phyloP scores from a whole-genome alignment of 2,113 vertebrate species.

The Megaleporinus macrocephalus region DNA sequence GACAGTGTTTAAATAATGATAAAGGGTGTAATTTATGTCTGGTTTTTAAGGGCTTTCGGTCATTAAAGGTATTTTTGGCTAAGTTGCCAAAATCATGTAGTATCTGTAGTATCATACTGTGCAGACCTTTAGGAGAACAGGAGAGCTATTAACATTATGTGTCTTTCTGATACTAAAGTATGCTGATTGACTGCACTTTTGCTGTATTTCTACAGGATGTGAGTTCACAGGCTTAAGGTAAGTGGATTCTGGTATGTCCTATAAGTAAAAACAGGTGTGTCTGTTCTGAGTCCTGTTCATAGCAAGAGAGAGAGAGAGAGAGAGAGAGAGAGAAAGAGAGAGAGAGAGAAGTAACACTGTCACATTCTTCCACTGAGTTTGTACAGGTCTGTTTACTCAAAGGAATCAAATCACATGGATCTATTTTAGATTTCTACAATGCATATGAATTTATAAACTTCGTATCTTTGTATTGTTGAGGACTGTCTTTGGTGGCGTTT shows the following conservation, averaged over 20 bases:
- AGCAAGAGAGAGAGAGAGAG: conserved; percentile 38
- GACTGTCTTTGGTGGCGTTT: too few species aligned
- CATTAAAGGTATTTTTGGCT: background rate
- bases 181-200: conserved; percentile 51
- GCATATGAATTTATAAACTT: background rate
- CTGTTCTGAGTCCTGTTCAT: conserved; percentile 49
- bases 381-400: conserved; percentile 2
- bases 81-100: background rate
- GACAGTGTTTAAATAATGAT: background rate
- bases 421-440: conserved; percentile 15
- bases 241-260: conserved; percentile 69
- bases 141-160: conserved; percentile 49
- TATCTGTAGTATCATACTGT: background rate
- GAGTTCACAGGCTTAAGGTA: conserved; percentile 69
- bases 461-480: too few species aligned
- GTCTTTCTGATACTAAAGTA: conserved; percentile 36
- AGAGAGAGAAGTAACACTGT: conserved; percentile 49
- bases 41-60: background rate
- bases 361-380: conserved; percentile 31
- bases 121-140: conserved; percentile 35
- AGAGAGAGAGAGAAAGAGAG: conserved; percentile 38
- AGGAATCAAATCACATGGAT: conserved; percentile 12
- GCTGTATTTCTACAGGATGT: conserved; percentile 61
- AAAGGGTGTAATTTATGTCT: background rate
- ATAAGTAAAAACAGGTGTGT: conserved; percentile 75